Conservation (phyloP, 2,113 vertebrate genomes). For the Takifugu bimaculatus region DNA sequence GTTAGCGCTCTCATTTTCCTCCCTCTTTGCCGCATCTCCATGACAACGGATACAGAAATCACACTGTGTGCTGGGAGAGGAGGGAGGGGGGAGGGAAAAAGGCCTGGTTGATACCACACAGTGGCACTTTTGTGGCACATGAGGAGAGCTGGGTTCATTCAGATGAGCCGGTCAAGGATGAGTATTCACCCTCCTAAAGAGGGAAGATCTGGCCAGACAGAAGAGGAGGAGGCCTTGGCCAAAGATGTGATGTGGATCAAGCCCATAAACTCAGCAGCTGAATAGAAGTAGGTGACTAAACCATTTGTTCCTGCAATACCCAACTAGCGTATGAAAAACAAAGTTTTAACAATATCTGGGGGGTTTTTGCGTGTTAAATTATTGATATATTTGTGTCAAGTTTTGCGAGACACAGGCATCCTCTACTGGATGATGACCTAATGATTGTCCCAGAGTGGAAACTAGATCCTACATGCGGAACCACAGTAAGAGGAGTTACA, state of each 20-base stretch:
- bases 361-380: no score
- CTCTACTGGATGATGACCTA: constrained; percentile 84
- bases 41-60: constrained; percentile 99
- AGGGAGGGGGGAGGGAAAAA: constrained; percentile 73
- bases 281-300: not conserved
- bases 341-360: no score
- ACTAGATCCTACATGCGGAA: not conserved
- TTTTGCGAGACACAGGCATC: constrained; percentile 86
- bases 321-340: no score
- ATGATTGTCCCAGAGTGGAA: constrained; percentile 30
- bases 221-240: constrained; percentile 46
- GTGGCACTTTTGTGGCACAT: constrained; percentile 92
- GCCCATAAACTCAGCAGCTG: not conserved
- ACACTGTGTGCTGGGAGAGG: constrained; percentile 89
- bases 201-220: constrained; percentile 85
- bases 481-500: constrained; percentile 31
- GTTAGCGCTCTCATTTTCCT: constrained; percentile 91
- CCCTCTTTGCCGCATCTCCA: constrained; percentile 89
- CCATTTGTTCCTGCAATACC: constrained; percentile 33
- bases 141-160: constrained; percentile 88
- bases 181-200: constrained; percentile 87
- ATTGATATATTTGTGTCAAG: not conserved
- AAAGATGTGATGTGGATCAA: constrained; percentile 40
- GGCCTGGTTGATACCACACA: constrained; percentile 88
- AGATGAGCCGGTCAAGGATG: constrained; percentile 86